Evolutionary conservation across 1,140 invertebrate genomes (phyloP).

Genomic region (Hypothenemus hampei): DNA sequence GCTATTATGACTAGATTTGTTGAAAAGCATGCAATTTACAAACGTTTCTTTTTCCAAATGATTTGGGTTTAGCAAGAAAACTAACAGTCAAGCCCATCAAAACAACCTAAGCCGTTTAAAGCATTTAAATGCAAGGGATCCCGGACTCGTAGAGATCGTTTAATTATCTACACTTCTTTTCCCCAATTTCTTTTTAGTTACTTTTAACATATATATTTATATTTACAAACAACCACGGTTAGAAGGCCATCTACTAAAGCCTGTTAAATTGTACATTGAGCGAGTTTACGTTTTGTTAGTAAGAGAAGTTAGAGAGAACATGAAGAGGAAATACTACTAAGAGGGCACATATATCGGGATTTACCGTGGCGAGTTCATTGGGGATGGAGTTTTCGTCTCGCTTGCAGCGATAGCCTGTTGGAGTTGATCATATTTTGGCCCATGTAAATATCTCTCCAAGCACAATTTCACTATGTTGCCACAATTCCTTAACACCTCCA

Average conservation of each 20-base stretch:
- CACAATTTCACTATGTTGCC: conserved; percentile 81
- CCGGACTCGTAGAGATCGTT: too few relatives aligned
- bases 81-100: too few relatives aligned
- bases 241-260: conserved; percentile 29
- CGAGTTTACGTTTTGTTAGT: conserved; percentile 28
- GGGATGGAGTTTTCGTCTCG: conserved; percentile 62
- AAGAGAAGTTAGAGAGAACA: conserved; percentile 26
- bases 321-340: conserved; percentile 31
- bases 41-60: too few relatives aligned
- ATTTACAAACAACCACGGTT: too few relatives aligned
- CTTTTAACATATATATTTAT: too few relatives aligned
- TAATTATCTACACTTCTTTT: too few relatives aligned
- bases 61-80: too few relatives aligned
- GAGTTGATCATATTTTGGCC: conserved; percentile 92
- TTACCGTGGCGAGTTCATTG: conserved; percentile 50
- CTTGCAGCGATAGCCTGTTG: conserved; percentile 88
- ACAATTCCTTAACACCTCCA: conserved; percentile 87
- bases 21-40: too few relatives aligned
- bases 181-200: too few relatives aligned
- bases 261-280: neutral
- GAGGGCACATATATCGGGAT: conserved; percentile 31
- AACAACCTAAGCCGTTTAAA: too few relatives aligned
- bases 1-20: too few relatives aligned
- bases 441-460: conserved; percentile 86
- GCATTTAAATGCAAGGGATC: too few relatives aligned